These are phyloP conservation scores for Osmoderma eremita DNA, from an alignment of 2,888 invertebrate species.

Conservation along the genomic window DNA sequence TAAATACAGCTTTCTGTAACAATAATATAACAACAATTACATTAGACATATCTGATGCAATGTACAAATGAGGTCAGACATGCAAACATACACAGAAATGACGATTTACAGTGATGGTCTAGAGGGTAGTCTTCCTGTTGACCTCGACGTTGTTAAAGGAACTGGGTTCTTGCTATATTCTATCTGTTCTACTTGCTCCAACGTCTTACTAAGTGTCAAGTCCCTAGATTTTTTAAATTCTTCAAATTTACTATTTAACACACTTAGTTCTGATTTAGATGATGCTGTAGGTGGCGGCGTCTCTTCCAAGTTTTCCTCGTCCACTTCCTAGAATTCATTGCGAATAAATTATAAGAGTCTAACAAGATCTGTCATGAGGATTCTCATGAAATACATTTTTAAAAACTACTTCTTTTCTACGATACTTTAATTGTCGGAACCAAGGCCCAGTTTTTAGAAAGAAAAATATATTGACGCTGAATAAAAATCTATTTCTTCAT, in stretches of 20 bases:
- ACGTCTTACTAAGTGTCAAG: conserved; percentile 52
- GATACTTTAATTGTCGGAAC: too few relatives aligned
- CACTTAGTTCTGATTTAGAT: conserved; percentile 66
- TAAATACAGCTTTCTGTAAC: conserved; percentile 29
- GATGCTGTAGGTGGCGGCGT: conserved; percentile 61
- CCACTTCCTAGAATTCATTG: conserved; percentile 70
- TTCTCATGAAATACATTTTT: not conserved
- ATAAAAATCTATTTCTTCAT: too few relatives aligned
- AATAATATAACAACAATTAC: conserved; percentile 31
- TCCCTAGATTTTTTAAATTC: conserved; percentile 67
- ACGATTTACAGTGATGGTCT: conserved; percentile 57
- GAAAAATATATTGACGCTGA: too few relatives aligned
- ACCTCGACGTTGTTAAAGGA: conserved; percentile 53
- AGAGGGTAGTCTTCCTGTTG: conserved; percentile 55
- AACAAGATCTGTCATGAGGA: too few relatives aligned
- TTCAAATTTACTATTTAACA: conserved; percentile 67
- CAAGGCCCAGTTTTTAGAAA: too few relatives aligned
- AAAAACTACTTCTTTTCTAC: too few relatives aligned
- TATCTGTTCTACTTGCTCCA: conserved; percentile 40
- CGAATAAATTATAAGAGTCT: not conserved
- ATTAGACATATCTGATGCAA: conserved; percentile 31
- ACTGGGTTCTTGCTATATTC: conserved; percentile 51
- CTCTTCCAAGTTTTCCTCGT: conserved; percentile 71
- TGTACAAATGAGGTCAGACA: conserved; percentile 20
- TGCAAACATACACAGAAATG: conserved; percentile 2